phyloP scores from a whole-genome alignment of 2,888 invertebrate species.

The Trachelus tabidus region DNA sequence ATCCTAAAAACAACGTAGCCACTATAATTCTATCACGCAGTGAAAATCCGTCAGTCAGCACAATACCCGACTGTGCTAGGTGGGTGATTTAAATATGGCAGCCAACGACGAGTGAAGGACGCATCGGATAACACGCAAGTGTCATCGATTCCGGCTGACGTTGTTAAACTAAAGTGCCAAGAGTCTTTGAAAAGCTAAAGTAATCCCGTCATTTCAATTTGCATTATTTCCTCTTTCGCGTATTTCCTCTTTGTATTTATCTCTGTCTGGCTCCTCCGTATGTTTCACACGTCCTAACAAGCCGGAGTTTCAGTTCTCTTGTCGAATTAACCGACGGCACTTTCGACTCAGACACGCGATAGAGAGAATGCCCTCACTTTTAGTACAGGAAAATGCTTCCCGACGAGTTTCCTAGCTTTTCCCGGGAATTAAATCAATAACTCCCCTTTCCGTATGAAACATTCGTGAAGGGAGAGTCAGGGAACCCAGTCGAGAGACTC shows the following conservation, averaged over 20 bases:
- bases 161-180: background rate
- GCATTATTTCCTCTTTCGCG: background rate
- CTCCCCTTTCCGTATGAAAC: slow-evolving; percentile 52
- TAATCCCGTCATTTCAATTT: background rate
- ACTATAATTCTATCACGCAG: background rate
- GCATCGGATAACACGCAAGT: background rate
- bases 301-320: background rate
- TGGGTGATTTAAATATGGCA: background rate
- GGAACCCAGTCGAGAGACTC: slow-evolving; percentile 1
- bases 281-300: background rate
- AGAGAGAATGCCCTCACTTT: background rate
- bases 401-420: slow-evolving; percentile 44
- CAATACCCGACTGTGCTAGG: background rate
- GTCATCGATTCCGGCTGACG: background rate
- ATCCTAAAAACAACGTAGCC: background rate
- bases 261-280: background rate
- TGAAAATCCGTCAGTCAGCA: background rate
- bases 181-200: background rate
- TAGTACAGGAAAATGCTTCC: background rate
- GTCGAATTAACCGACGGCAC: background rate
- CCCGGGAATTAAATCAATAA: slow-evolving; percentile 64
- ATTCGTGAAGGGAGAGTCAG: slow-evolving; percentile 34
- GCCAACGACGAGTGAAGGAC: background rate
- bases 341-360: background rate
- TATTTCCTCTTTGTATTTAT: background rate